Base-by-base conservation (phyloP, 2,113 vertebrate genomes). In the Sigmodon hispidus region DNA sequence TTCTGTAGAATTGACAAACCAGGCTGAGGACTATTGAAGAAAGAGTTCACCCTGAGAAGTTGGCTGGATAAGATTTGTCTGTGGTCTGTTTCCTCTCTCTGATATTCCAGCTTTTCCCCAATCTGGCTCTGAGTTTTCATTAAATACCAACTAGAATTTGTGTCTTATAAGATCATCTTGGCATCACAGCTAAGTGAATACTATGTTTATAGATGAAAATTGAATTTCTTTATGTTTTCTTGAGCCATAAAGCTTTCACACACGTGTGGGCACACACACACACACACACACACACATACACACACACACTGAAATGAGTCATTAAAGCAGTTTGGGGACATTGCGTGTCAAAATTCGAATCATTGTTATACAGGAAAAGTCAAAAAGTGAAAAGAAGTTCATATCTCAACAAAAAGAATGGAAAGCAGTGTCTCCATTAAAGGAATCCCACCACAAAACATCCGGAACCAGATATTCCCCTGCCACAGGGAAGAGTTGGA, bases 171-270 rank as follows among this genome's bases (percentile, higher is more conserved):
- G n/a, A 91, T 94, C 87, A 80, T 97, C 70, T 91, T 93, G 92
- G n/a, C 70, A 89, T 59, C 81, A 83, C 80, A 57, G 90, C 87
- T 95, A 94, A 96, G 96, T 96, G n/a, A 91, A 94, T 95, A 84
- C 43, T 93, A 80, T 21, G 26, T 83, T 94, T 94, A 26, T 89
- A 73, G 89, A 88, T 19, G 24, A 70, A 91, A 94, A 87, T 57
- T 69, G 77, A 36, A 65, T 75, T 76, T 43, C 89, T 91, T 57
- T 85, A 17, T 94, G 61, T 87, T 89, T 89, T 26, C 45, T 48
- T 29, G 31, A 57, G 48, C 93, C 55, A 24, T 73, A 93, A 92
- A 6, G 3, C 55, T 48, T 19, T 87, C 40, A 91, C 76, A n/a
- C n/a, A n/a, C n/a, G n/a, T n/a, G n/a, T n/a, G n/a, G n/a, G n/a